A percentile compares a stretch with the other conserved stretches of the same genome.
These are phyloP conservation scores for Lomographa bimaculata DNA, from an alignment of 2,888 invertebrate genomes.

Conservation along the genomic window DNA sequence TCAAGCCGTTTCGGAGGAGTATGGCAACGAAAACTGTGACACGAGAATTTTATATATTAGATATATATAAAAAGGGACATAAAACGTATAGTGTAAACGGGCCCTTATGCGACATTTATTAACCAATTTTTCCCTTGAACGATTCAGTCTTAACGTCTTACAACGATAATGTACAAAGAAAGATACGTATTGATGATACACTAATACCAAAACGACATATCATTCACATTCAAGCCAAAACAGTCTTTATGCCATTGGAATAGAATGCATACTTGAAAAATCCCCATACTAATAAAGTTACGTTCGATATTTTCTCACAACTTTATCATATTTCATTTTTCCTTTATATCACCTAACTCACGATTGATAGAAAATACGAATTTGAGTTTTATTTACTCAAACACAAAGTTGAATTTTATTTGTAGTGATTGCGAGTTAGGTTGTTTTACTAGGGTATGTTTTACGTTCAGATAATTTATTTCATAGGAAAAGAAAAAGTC, in stretches of 20 bases:
- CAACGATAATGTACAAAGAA: constrained; percentile 73
- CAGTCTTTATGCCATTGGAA: constrained; percentile 4
- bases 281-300: constrained; percentile 56
- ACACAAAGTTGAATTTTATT: constrained; percentile 24
- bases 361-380: too few species aligned
- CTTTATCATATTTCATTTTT: constrained; percentile 64
- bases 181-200: constrained; percentile 67
- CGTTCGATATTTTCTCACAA: constrained; percentile 73
- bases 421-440: constrained; percentile 15
- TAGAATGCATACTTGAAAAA: constrained; percentile 1
- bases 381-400: too few species aligned
- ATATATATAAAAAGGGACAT: too few species aligned
- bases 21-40: too few species aligned
- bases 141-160: constrained; percentile 73
- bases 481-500: constrained; percentile 66
- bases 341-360: neutral
- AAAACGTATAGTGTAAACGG: constrained; percentile 28
- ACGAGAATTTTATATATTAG: too few species aligned
- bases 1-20: too few species aligned
- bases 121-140: constrained; percentile 79
- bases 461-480: constrained; percentile 62
- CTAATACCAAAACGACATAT: constrained; percentile 41
- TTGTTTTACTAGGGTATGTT: constrained; percentile 30
- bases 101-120: constrained; percentile 61
- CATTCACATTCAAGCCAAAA: constrained; percentile 24